phyloP scores from a whole-genome alignment of 2,113 vertebrate species.

The Cyanoderma ruficeps region DNA sequence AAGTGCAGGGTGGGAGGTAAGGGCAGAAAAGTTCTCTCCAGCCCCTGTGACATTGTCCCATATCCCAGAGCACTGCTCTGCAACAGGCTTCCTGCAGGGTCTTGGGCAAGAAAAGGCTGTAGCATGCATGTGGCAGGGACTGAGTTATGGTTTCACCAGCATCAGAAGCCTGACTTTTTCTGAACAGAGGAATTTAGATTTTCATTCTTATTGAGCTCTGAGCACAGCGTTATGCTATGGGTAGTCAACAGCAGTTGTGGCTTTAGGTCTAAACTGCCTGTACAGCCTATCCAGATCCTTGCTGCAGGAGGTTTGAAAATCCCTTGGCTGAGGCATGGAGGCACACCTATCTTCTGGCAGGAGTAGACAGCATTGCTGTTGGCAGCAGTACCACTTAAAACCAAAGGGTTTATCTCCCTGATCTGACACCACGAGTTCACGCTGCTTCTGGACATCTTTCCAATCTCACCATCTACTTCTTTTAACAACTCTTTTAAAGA shows the following conservation, averaged over 20 bases:
- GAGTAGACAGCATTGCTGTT: neutral
- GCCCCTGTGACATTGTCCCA: accelerated
- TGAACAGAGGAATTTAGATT: conserved; percentile 2
- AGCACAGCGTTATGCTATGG: neutral
- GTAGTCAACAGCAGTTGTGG: neutral
- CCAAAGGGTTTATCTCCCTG: conserved; percentile 2
- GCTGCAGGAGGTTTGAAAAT: neutral
- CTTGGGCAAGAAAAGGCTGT: neutral
- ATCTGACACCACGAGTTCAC: neutral
- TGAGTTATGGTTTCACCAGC: neutral
- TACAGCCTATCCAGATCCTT: neutral
- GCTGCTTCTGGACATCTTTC: conserved; percentile 29
- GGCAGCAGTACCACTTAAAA: neutral
- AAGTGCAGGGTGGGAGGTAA: neutral
- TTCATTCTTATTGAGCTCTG: neutral
- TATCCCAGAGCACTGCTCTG: neutral
- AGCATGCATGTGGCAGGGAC: neutral
- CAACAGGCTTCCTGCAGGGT: neutral
- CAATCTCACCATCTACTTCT: neutral
- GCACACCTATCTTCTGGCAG: conserved; percentile 30
- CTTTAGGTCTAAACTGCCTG: neutral
- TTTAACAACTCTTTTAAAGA: too few species aligned
- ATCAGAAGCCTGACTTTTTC: neutral
- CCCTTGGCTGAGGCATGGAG: neutral
- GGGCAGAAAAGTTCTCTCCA: neutral